phyloP scores from a whole-genome alignment of 2,113 vertebrate species.

The Tenrec ecaudatus region DNA sequence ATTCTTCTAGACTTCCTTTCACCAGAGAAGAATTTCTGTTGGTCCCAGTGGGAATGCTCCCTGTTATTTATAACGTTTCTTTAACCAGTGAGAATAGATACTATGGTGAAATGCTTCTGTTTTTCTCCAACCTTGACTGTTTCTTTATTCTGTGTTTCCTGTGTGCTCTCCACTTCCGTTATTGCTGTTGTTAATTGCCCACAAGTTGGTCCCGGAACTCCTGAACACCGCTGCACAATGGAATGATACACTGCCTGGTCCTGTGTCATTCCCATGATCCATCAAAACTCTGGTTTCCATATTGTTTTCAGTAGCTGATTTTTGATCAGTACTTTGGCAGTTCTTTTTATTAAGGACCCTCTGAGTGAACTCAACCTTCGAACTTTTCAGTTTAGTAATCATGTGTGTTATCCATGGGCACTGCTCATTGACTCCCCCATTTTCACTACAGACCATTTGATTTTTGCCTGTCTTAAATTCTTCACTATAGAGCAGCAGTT shows the following conservation, averaged over 20 bases:
- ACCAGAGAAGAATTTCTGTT: not conserved
- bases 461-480: no score
- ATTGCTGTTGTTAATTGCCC: not conserved
- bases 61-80: not conserved
- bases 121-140: not conserved
- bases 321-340: not conserved
- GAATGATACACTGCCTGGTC: not conserved
- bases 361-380: not conserved
- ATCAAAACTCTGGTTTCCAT: not conserved
- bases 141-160: not conserved
- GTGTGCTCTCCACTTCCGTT: not conserved
- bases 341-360: not conserved
- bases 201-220: not conserved
- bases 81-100: no score
- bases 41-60: not conserved
- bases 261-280: not conserved
- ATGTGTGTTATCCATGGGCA: not conserved
- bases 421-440: not conserved
- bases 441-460: not conserved
- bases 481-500: no score
- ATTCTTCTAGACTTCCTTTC: not conserved
- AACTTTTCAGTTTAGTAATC: not conserved
- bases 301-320: not conserved
- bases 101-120: rapidly evolving
- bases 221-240: not conserved